phyloP scores from a whole-genome alignment of 1,140 invertebrate genomes.

The Sycobia sp. region DNA sequence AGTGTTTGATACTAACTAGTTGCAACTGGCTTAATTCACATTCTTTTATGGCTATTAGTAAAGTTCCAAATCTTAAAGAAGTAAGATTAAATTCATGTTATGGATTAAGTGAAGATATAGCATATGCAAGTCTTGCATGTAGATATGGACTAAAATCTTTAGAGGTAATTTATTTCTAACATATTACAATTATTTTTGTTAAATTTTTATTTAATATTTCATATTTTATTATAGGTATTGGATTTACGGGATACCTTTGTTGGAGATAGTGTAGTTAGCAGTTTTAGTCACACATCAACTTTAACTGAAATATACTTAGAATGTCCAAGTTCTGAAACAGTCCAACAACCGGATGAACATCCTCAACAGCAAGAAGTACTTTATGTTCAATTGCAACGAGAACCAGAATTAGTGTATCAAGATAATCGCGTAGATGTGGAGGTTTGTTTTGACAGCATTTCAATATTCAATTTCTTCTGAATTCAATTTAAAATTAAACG shows the following conservation, averaged over 20 bases:
- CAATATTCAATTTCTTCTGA: background rate
- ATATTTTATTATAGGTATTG: slow-evolving; percentile 58
- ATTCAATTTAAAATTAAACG: background rate
- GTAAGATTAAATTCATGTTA: slow-evolving; percentile 68
- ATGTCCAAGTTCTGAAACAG: slow-evolving; percentile 50
- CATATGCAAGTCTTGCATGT: slow-evolving; percentile 74
- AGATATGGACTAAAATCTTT: slow-evolving; percentile 73
- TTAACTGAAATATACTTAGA: slow-evolving; percentile 69
- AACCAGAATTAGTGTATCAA: slow-evolving; percentile 7
- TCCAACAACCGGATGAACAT: slow-evolving; percentile 31
- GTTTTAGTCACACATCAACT: slow-evolving; percentile 67
- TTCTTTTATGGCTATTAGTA: slow-evolving; percentile 72
- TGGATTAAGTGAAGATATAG: slow-evolving; percentile 71
- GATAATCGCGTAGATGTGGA: slow-evolving; percentile 15
- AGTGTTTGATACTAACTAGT: slow-evolving; percentile 70
- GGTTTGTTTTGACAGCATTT: background rate
- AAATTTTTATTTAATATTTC: slow-evolving; percentile 15
- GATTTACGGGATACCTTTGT: slow-evolving; percentile 71
- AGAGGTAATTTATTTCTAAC: slow-evolving; percentile 57
- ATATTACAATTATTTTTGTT: slow-evolving; percentile 14
- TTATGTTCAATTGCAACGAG: slow-evolving; percentile 30
- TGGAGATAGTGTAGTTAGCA: slow-evolving; percentile 71
- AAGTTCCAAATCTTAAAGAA: slow-evolving; percentile 66
- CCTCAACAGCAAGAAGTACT: slow-evolving; percentile 30
- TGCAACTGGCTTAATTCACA: slow-evolving; percentile 76